Percentiles rank a stretch among this genome's conserved stretches.
These are phyloP conservation scores for Euthynnus affinis DNA, from an alignment of 2,797 vertebrate species.

Conservation along the genomic window DNA sequence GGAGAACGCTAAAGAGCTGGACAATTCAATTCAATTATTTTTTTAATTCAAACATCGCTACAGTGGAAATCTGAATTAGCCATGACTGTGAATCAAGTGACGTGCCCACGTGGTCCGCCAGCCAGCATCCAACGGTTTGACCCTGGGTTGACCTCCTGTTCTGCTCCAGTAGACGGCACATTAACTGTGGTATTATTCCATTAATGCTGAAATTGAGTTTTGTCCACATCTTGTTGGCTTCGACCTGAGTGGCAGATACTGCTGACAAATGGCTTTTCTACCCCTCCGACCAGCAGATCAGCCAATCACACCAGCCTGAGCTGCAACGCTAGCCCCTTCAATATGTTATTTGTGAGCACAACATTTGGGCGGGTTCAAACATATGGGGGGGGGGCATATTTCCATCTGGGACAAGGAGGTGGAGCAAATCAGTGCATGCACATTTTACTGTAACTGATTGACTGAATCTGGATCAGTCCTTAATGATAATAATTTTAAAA, in stretches of 20 bases:
- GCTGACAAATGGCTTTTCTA: conserved; percentile 76
- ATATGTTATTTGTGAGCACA: conserved; percentile 16
- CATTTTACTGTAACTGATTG: conserved; percentile 33
- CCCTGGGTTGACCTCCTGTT: conserved; percentile 78
- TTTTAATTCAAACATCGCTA: conserved; percentile 40
- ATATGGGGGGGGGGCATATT: conserved; percentile 40
- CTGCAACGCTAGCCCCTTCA: conserved; percentile 6
- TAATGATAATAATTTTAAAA: no score
- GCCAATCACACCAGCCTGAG: conserved; percentile 37
- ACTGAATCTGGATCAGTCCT: conserved; percentile 16
- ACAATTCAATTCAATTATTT: conserved; percentile 40
- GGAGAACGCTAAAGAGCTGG: neutral
- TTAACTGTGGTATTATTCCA: conserved; percentile 83
- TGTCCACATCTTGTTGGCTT: conserved; percentile 76
- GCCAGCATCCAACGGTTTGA: conserved; percentile 67
- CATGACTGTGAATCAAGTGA: conserved; percentile 42
- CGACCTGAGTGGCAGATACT: conserved; percentile 66
- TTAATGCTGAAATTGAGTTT: conserved; percentile 83
- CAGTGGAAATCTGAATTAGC: conserved; percentile 47
- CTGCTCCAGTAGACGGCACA: conserved; percentile 73
- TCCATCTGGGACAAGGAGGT: conserved; percentile 48
- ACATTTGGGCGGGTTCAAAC: conserved; percentile 24
- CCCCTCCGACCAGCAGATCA: conserved; percentile 26
- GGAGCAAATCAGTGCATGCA: conserved; percentile 17
- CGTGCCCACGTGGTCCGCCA: conserved; percentile 22